Evolutionary conservation across 2,888 invertebrate genomes (phyloP).

Genomic region (Caenorhabditis imperialis): DNA sequence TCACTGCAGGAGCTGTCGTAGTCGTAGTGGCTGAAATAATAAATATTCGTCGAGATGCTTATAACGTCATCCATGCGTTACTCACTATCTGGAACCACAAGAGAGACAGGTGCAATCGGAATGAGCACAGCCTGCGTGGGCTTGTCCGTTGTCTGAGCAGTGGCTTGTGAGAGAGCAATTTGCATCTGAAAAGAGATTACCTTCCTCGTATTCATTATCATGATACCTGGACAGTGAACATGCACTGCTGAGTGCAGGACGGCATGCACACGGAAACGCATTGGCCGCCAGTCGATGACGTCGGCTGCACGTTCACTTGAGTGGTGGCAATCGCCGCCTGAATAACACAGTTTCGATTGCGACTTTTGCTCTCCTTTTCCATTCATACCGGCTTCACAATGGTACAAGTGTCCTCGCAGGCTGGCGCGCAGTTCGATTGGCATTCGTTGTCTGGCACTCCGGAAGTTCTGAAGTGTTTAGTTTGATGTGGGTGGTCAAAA

Average conservation of each 20-base stretch:
- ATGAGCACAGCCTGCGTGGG: slow-evolving; percentile 31
- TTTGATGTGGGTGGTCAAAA: not conserved
- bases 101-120: slow-evolving; percentile 29
- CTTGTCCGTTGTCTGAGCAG: slow-evolving; percentile 12
- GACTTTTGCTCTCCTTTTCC: not conserved
- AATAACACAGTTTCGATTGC: slow-evolving; percentile 7
- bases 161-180: slow-evolving; percentile 29
- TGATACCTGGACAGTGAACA: slow-evolving; percentile 56
- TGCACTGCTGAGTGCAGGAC: slow-evolving; percentile 53
- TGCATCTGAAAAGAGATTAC: slow-evolving; percentile 38
- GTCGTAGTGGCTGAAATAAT: slow-evolving; percentile 27
- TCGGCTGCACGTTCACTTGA: slow-evolving; percentile 22
- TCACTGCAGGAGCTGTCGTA: slow-evolving; percentile 23
- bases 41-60: too few species aligned
- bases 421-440: slow-evolving; percentile 56
- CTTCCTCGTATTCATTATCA: not conserved
- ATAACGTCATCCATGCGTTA: too few species aligned
- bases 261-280: slow-evolving; percentile 60
- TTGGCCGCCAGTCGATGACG: slow-evolving; percentile 27
- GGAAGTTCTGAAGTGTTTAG: slow-evolving; percentile 41
- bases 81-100: slow-evolving; percentile 25
- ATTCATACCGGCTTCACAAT: slow-evolving; percentile 49
- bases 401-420: slow-evolving; percentile 61
- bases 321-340: slow-evolving; percentile 29
- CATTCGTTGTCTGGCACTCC: slow-evolving; percentile 57